A percentile compares a stretch with the other conserved stretches of the same genome.
Conservation (phyloP, 2,797 vertebrate genomes). For the Neosalanx taihuensis region DNA sequence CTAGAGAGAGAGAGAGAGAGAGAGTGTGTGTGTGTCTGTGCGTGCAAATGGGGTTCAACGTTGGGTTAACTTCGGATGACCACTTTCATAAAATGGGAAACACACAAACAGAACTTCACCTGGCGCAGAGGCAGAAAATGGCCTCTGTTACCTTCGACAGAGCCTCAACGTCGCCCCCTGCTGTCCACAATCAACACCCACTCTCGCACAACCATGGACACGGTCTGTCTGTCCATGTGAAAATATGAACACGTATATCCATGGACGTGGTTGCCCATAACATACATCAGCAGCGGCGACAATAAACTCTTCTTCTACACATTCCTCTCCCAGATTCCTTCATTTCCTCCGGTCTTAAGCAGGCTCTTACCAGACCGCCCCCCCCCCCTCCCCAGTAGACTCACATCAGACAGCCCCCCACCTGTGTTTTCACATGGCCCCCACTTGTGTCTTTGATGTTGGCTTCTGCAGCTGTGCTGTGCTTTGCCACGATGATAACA, state of each 20-base stretch:
- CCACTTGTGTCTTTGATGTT: not conserved
- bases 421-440: not conserved
- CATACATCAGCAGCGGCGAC: not conserved
- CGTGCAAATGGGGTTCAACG: not conserved
- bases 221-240: not conserved
- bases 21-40: not conserved
- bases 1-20: no score
- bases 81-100: constrained; percentile 34
- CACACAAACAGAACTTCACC: constrained; percentile 13
- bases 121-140: not conserved
- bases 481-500: not conserved
- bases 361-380: not conserved
- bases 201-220: not conserved
- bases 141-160: not conserved
- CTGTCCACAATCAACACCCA: constrained; percentile 40
- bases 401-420: constrained; percentile 5
- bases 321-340: constrained; percentile 2
- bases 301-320: not conserved
- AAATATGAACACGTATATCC: not conserved
- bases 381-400: not conserved
- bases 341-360: constrained; percentile 11
- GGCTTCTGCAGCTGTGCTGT: not conserved
- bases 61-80: not conserved
- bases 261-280: not conserved
- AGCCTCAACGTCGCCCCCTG: constrained; percentile 43